phyloP scores from a whole-genome alignment of 2,113 vertebrate species.

The Himantopus leucocephalus region DNA sequence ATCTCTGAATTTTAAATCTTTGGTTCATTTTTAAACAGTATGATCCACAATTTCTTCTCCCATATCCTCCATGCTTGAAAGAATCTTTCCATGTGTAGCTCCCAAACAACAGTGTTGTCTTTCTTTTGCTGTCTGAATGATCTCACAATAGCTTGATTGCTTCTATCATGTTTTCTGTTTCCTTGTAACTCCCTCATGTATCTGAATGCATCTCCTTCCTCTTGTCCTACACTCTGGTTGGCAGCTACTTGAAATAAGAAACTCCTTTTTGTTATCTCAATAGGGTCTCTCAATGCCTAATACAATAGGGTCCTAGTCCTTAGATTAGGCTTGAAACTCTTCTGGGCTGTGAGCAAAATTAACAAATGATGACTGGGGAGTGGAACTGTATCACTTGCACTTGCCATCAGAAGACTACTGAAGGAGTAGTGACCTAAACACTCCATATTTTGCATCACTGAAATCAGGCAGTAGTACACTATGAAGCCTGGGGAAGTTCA shows the following conservation, averaged over 20 bases:
- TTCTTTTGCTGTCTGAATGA: not conserved
- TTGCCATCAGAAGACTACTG: not conserved
- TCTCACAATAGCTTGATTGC: not conserved
- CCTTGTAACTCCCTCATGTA: not conserved
- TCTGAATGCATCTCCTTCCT: not conserved
- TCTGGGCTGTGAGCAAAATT: not conserved
- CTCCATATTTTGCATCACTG: not conserved
- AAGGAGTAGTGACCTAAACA: not conserved
- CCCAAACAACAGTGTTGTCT: not conserved
- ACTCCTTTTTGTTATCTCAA: not conserved
- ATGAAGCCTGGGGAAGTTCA: not conserved
- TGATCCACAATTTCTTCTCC: not conserved
- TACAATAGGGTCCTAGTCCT: not conserved
- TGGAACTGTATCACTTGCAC: not conserved
- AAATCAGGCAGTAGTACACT: not conserved
- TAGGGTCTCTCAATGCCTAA: not conserved
- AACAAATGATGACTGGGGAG: not conserved
- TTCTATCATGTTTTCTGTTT: not conserved
- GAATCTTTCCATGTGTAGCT: not conserved
- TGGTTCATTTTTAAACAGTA: not conserved
- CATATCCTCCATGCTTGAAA: not conserved
- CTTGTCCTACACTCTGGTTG: not conserved
- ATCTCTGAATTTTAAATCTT: not conserved
- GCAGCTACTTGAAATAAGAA: not conserved
- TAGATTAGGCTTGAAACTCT: not conserved